phyloP scores from a whole-genome alignment of 2,113 vertebrate species.

The Cyanoderma ruficeps region DNA sequence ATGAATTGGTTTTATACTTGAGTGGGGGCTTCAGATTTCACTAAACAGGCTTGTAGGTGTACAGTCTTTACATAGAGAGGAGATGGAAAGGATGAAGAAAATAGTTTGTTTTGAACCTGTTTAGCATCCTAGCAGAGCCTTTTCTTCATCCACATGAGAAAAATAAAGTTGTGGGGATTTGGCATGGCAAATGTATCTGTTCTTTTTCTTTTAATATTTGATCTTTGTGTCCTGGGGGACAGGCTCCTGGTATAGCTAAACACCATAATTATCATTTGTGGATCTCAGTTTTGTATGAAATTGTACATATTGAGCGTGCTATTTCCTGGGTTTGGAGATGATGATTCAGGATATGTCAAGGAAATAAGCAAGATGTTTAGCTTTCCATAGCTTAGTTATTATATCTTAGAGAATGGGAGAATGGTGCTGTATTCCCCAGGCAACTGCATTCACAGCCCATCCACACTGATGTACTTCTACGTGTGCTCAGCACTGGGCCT shows the following conservation, averaged over 20 bases:
- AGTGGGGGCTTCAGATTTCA: background rate
- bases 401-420: background rate
- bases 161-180: background rate
- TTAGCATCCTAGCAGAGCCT: background rate
- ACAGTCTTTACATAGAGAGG: background rate
- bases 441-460: background rate
- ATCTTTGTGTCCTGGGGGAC: background rate
- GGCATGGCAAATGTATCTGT: accelerated
- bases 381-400: background rate
- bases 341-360: background rate
- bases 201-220: background rate
- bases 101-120: background rate
- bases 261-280: background rate
- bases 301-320: background rate
- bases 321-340: background rate
- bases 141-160: background rate
- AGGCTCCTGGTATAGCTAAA: background rate
- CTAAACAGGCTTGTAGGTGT: background rate
- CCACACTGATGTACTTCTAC: background rate
- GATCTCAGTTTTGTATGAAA: background rate
- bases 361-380: background rate
- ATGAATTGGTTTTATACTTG: background rate
- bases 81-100: background rate
- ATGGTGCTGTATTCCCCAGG: background rate
- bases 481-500: background rate